Percentiles rank a stretch among this genome's conserved stretches.
Conservation (phyloP, 2,888 invertebrate genomes). For the Shargacucullia verbasci region DNA sequence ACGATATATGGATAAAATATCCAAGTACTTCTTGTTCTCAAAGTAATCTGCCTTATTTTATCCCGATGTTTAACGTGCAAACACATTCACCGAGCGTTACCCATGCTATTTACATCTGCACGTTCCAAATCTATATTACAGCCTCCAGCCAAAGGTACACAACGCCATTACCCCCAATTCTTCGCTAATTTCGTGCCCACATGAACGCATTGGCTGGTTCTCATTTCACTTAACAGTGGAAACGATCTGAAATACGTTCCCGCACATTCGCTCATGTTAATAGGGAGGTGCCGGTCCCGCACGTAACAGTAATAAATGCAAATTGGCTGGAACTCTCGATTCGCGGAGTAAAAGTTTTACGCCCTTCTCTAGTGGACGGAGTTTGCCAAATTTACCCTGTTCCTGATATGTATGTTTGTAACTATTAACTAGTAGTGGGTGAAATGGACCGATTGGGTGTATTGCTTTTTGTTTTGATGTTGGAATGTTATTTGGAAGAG, state of each 20-base stretch:
- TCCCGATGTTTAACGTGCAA: too few species aligned
- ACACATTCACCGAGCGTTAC: too few species aligned
- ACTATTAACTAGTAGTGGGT: conserved; percentile 49
- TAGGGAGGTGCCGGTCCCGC: conserved; percentile 57
- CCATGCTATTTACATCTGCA: conserved; percentile 20
- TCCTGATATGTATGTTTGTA: conserved; percentile 47
- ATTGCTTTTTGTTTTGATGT: conserved; percentile 42
- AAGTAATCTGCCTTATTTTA: too few species aligned
- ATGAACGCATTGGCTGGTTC: conserved; percentile 53
- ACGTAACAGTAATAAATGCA: conserved; percentile 78
- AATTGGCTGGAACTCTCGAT: conserved; percentile 72
- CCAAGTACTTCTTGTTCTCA: too few species aligned
- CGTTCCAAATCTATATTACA: conserved; percentile 34
- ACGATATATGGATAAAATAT: too few species aligned
- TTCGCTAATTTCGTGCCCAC: conserved; percentile 48
- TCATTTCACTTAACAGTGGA: conserved; percentile 53
- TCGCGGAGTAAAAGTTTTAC: conserved; percentile 67
- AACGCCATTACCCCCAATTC: conserved; percentile 34
- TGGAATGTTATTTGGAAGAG: conserved; percentile 4
- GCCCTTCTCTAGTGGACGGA: conserved; percentile 32
- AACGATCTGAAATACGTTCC: conserved; percentile 52
- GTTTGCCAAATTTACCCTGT: conserved; percentile 34
- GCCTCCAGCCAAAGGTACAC: conserved; percentile 24
- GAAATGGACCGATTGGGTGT: conserved; percentile 34
- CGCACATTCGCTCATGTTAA: conserved; percentile 67